phyloP scores from a whole-genome alignment of 2,888 invertebrate genomes.

The Aethes cnicana region DNA sequence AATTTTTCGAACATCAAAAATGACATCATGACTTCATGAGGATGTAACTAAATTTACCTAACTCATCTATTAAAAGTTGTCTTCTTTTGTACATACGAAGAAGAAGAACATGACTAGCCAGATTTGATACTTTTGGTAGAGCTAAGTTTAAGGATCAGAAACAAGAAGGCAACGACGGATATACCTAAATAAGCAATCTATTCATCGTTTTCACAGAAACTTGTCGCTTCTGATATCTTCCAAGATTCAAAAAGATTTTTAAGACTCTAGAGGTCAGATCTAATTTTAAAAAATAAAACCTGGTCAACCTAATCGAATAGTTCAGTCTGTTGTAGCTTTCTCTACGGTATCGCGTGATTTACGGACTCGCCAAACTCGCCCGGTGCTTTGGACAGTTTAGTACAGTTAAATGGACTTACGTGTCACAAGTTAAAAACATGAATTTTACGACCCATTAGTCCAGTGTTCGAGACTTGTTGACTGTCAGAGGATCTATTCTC shows the following conservation, averaged over 20 bases:
- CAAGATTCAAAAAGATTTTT: not conserved
- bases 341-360: constrained; percentile 61
- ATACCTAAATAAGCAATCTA: no score
- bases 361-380: constrained; percentile 60
- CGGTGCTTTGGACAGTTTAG: constrained; percentile 29
- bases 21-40: no score
- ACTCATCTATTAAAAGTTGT: no score
- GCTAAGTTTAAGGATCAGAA: no score
- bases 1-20: no score
- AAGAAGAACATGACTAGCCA: no score
- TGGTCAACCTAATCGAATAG: constrained; percentile 34
- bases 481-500: not conserved
- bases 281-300: constrained; percentile 16
- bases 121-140: no score
- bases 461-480: not conserved
- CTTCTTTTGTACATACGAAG: no score
- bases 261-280: not conserved
- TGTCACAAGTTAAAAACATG: constrained; percentile 17
- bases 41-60: no score
- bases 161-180: no score
- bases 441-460: constrained; percentile 15
- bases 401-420: constrained; percentile 20
- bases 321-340: constrained; percentile 56
- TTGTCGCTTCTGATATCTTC: no score
- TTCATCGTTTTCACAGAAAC: no score